Conservation (phyloP, 2,113 vertebrate species). For the Seriola aureovittata region DNA sequence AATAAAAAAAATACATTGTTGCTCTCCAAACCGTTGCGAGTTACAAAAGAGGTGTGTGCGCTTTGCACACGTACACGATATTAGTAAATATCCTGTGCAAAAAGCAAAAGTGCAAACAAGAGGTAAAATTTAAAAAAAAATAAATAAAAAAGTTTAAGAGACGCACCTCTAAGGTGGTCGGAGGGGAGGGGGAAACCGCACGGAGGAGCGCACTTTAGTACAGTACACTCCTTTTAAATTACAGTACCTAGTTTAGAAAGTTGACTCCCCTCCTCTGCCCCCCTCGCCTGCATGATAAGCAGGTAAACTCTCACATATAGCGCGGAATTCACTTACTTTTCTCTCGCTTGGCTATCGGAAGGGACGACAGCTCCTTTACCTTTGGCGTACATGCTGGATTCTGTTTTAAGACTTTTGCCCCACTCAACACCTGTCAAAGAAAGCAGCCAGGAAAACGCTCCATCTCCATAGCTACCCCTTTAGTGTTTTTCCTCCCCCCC, state of each 20-base stretch:
- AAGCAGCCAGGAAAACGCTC: conserved; percentile 88
- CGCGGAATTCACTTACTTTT: conserved; percentile 90
- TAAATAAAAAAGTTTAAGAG: conserved; percentile 72
- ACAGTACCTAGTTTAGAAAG: conserved; percentile 81
- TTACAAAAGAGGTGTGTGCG: conserved; percentile 5
- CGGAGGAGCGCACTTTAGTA: conserved; percentile 54
- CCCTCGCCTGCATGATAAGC: conserved; percentile 54
- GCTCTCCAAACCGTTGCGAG: not conserved
- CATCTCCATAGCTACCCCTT: conserved; percentile 91
- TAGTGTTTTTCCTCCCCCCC: conserved; percentile 83
- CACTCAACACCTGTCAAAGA: conserved; percentile 94
- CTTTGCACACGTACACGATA: not conserved
- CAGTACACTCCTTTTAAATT: conserved; percentile 78
- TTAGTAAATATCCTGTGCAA: not conserved
- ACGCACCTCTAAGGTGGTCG: conserved; percentile 59
- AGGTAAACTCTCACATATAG: conserved; percentile 67
- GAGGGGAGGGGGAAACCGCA: conserved; percentile 23
- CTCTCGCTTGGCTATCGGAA: conserved; percentile 93
- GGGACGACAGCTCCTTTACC: conserved; percentile 93
- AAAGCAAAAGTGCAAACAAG: conserved; percentile 25
- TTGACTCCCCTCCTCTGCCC: conserved; percentile 72
- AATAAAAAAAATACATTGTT: not conserved
- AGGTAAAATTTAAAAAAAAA: not conserved
- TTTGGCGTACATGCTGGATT: conserved; percentile 94
- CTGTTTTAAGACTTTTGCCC: conserved; percentile 89